These are phyloP conservation scores for Teinopalpus imperialis DNA, from an alignment of 2,888 invertebrate genomes.

Conservation along the genomic window DNA sequence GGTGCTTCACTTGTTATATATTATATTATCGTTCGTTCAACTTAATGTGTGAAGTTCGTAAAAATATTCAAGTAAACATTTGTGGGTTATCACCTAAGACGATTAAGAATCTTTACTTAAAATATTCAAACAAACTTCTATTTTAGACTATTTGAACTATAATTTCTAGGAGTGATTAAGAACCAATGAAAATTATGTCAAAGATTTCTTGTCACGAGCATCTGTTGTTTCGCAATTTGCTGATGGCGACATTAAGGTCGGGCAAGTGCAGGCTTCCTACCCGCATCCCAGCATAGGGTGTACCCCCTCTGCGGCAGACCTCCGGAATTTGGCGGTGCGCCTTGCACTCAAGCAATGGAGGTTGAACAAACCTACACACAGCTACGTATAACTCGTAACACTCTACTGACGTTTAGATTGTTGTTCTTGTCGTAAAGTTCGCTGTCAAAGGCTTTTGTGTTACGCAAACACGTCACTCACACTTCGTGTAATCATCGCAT, in stretches of 20 bases:
- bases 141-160: too few relatives aligned
- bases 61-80: too few relatives aligned
- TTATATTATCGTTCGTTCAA: too few relatives aligned
- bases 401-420: conserved; percentile 29
- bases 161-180: conserved; percentile 48
- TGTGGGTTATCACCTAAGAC: too few relatives aligned
- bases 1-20: too few relatives aligned
- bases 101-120: too few relatives aligned
- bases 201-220: conserved; percentile 72
- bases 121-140: too few relatives aligned
- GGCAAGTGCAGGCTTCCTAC: conserved; percentile 60
- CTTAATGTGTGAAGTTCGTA: too few relatives aligned
- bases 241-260: conserved; percentile 77
- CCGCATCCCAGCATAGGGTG: conserved; percentile 34
- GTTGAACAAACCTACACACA: conserved; percentile 18
- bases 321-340: conserved; percentile 73
- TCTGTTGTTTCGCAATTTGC: conserved; percentile 78
- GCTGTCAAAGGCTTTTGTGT: conserved; percentile 26
- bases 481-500: conserved; percentile 24
- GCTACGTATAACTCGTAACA: conserved; percentile 29
- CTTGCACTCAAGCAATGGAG: conserved; percentile 49
- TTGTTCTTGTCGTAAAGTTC: conserved; percentile 30
- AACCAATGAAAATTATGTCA: conserved; percentile 67
- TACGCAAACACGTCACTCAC: conserved; percentile 27
- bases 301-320: conserved; percentile 62